Base-by-base conservation (phyloP, 2,113 vertebrate genomes). In the Xiphophorus couchianus region DNA sequence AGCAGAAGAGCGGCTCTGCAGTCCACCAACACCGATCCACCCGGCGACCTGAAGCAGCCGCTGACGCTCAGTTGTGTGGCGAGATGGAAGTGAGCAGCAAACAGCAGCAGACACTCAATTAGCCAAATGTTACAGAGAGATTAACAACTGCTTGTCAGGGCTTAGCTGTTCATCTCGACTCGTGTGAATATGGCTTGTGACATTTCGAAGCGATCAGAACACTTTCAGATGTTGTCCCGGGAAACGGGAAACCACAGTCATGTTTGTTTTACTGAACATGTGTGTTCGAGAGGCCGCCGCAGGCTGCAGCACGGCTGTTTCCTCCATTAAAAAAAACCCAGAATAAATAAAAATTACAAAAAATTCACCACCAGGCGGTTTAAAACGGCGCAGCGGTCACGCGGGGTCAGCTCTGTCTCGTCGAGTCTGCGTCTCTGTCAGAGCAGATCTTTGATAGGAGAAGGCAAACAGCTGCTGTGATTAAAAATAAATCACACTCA, bases 401-500 rank as follows among this genome's bases (percentile, higher is more conserved):
- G 9, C 4, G 19, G 85, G 81, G 86, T 91, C 89, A 90, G 78
- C 69, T 86, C 86, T 91, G 93, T 93, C 91, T 88, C 63, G 62
- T 93, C 85, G 33, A 48, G 92, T 95, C 84, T 90, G 84, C 61
- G 82, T 93, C 80, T 88, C 89, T 86, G 90, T 93, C 88, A 85
- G 85, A 75, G 73, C 42, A 89, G 82, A 85, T 91, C 81, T 90
- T 92, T 88, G 91, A 92, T 90, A 89, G 12, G 74, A 92, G 92
- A 89, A 89, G 84, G 88, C 88, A 89, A 94, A 93, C 94, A 95
- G 93, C 89, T 94, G 93, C 92, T 92, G 88, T 86, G 88, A 94
- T 94, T 93, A 94, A 95, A 95, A 94, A 95, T 94, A 93, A 92
- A 95, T 94, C 87, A 72, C 91, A 85, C 88, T 89, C 91, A 89